A percentile compares a stretch with the other conserved stretches of the same genome.
Conservation (phyloP, 2,113 vertebrate species). For the Montifringilla adamsi region DNA sequence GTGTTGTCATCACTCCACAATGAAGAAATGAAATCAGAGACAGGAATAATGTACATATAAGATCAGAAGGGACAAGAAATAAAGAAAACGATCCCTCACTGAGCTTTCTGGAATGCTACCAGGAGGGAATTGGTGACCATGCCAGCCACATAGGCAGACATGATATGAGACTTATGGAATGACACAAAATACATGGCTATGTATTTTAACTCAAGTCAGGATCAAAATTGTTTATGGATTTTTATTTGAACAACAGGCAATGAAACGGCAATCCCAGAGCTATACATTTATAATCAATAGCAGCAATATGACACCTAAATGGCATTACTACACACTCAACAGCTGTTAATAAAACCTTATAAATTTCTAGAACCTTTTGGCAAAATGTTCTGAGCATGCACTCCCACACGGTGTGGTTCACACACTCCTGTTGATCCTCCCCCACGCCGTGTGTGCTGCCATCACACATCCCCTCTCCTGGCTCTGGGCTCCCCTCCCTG, state of each 20-base stretch:
- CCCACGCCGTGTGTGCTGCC: not conserved
- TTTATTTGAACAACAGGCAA: not conserved
- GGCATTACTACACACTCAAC: not conserved
- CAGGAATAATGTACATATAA: not conserved
- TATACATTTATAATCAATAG: not conserved
- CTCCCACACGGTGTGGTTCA: accelerated
- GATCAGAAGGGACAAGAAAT: not conserved
- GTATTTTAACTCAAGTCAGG: not conserved
- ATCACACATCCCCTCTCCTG: not conserved
- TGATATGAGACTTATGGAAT: not conserved
- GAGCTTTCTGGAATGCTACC: not conserved
- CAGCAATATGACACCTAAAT: not conserved
- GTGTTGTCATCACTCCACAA: not conserved
- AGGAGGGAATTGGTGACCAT: not conserved
- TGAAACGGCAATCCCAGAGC: not conserved
- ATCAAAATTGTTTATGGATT: not conserved
- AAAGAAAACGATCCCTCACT: not conserved
- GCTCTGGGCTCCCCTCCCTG: not conserved
- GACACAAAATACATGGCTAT: not conserved
- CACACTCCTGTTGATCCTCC: too few species aligned
- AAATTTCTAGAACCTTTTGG: not conserved
- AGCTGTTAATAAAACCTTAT: not conserved
- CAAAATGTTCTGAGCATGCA: not conserved
- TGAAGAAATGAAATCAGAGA: not conserved
- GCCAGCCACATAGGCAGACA: not conserved